Conservation (phyloP, 1,140 invertebrate genomes). For the Penaeus vannamei region DNA sequence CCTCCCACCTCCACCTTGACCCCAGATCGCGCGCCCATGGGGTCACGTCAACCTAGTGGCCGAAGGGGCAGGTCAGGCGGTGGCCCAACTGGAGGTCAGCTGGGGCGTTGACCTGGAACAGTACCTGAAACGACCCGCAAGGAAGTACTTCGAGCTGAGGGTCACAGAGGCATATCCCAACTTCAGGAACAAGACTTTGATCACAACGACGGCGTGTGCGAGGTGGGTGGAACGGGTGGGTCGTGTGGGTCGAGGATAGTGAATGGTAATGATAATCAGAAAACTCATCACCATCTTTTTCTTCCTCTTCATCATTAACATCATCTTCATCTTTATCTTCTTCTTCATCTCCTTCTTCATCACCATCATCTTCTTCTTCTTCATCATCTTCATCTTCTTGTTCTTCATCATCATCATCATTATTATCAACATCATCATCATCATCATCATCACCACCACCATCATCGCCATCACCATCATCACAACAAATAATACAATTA, state of each 20-base stretch:
- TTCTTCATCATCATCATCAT: too few species aligned
- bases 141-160: conserved; percentile 73
- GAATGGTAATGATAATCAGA: background rate
- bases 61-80: conserved; percentile 75
- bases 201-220: conserved; percentile 73
- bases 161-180: conserved; percentile 73
- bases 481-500: too few species aligned
- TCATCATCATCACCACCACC: too few species aligned
- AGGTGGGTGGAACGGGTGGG: conserved; percentile 69
- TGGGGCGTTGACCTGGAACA: conserved; percentile 76
- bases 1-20: background rate
- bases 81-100: conserved; percentile 75
- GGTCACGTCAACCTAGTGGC: conserved; percentile 75
- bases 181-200: conserved; percentile 76
- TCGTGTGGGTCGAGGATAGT: background rate
- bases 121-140: conserved; percentile 73
- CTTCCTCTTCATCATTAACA: too few species aligned
- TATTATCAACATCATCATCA: background rate
- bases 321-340: too few species aligned
- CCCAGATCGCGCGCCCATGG: conserved; percentile 74
- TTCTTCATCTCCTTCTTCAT: too few species aligned
- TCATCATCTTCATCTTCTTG: too few species aligned
- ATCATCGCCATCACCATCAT: too few species aligned
- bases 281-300: background rate
- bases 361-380: too few species aligned